Base-by-base conservation (phyloP, 2,888 invertebrate genomes). In the Bhutanitis thaidina region DNA sequence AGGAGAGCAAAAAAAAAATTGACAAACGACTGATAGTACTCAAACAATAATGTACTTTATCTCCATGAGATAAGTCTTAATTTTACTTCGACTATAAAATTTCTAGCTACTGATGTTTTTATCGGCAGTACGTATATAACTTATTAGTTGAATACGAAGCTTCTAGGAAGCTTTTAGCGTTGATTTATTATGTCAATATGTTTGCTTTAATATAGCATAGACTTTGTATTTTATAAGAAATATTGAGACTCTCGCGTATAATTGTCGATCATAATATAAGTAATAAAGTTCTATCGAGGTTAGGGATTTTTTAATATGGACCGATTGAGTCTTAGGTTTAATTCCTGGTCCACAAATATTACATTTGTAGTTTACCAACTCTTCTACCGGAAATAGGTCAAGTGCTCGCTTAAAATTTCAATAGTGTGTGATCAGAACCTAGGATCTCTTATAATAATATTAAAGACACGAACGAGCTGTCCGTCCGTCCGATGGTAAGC, bases 141-240 rank as follows among this genome's bases (percentile, higher is more conserved):
- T 44, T 50, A 44, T 50, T 44, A 51, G 39, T 40, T 36, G 40
- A 39, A 32, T 45, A n/a, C 35, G 16, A 45, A 45, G 34, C 50
- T 51, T n/a, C 36, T 40, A 36, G 45, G 39, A 45, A 51, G 45
- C 50, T 51, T 51, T 51, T 51, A 45, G 27, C 35, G 50, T 35
- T 45, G 50, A 51, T 45, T 51, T 45, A 51, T 45, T 13, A 27
- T 30, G 35, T 40, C 45, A 51, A 45, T 51, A 51, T 20, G 20
- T 51, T 51, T 29, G 30, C 35, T 51, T 45, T 29, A 27, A 44
- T 44, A 40, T 29, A 15, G 15, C 29, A 3, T 14, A 16, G 3
- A 27, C 35, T 9, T 3, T 16, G 34, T 40, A 40, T 48, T 48
- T 40, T 35, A 16, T 30, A 12, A 48, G 29, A 27, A n/a, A 9